Evolutionary conservation across 2,888 invertebrate species (phyloP), one percentile per base, ranked within the genome.

Genomic region (Neocrepidodera transversa): DNA sequence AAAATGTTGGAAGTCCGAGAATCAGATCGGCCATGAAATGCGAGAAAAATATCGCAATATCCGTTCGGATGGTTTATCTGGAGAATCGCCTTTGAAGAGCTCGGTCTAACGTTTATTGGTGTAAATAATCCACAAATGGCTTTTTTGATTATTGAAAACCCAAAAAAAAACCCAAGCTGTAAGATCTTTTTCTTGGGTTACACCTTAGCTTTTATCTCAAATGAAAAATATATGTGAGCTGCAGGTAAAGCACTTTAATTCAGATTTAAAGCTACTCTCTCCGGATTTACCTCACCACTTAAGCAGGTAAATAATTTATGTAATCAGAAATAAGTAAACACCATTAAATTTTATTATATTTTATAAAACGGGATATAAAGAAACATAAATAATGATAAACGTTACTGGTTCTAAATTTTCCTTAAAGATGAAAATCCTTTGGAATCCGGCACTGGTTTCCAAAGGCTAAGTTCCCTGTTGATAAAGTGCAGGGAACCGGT

Each of bases 1-100:
- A 11, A 28, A 45, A 20, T n/a, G 35, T 23, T 30, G 40, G 26
- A 32, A 40, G 60, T 60, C 60, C 52, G 56, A 65, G 62, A 64
- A 63, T 67, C 68, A 68, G 67, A 69, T 67, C 66, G 64, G 62
- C 62, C 65, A 67, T 65, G 66, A 70, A 67, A 67, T 63, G 62
- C 67, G 61, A 64, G 65, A 67, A 66, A 71, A 71, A 69, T 71
- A 71, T 71, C 63, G 69, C 69, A 68, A 70, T 71, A 69, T 71
- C 71, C 68, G 70, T 52, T 52, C 48, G 58, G 58, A 36, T 51
- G 60, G 58, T 60, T 63, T 59, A 67, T 64, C 63, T 59, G 30
- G 57, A 56, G 56, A 60, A 61, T 62, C 64, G 53, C 49, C 62
- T 60, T 61, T 54, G 58, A 57, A 54, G 47, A 58, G 60, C 55